A percentile compares a stretch with the other conserved stretches of the same genome.
These are phyloP conservation scores for Lysiphlebus fabarum DNA, from an alignment of 1,140 invertebrate species.

Conservation along the genomic window DNA sequence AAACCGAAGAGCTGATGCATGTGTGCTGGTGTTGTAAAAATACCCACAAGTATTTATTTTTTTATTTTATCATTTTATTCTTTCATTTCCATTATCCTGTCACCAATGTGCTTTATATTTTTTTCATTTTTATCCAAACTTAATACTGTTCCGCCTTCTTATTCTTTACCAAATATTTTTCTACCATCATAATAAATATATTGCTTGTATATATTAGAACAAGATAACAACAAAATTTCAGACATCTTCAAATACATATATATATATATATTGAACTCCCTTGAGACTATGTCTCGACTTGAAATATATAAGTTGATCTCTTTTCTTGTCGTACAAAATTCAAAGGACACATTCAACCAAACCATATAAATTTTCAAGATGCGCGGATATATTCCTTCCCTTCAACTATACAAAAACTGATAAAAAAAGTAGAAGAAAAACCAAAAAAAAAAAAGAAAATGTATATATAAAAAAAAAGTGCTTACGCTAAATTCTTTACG, in stretches of 20 bases:
- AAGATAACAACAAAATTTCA: too few relatives aligned
- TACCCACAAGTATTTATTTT: too few relatives aligned
- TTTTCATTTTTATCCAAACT: background rate
- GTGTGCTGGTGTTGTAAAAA: too few relatives aligned
- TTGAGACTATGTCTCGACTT: background rate
- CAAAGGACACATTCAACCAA: too few relatives aligned
- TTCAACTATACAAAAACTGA: background rate
- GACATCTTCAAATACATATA: too few relatives aligned
- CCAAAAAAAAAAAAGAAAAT: background rate
- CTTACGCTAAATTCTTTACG: constrained; percentile 13
- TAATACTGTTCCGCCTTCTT: too few relatives aligned
- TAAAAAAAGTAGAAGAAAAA: constrained; percentile 9
- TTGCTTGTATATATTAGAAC: too few relatives aligned
- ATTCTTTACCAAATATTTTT: too few relatives aligned
- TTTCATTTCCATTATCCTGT: constrained; percentile 8
- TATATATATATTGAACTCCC: background rate
- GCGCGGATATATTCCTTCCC: too few relatives aligned
- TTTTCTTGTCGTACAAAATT: background rate
- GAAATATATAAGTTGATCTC: background rate
- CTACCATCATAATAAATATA: too few relatives aligned
- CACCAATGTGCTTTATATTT: background rate
- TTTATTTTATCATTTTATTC: background rate
- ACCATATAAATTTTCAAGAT: too few relatives aligned
- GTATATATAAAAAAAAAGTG: constrained; percentile 4
- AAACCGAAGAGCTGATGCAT: too few relatives aligned